Evolutionary conservation across 2,113 vertebrate species (phyloP).

Genomic region (Oophaga pumilio): DNA sequence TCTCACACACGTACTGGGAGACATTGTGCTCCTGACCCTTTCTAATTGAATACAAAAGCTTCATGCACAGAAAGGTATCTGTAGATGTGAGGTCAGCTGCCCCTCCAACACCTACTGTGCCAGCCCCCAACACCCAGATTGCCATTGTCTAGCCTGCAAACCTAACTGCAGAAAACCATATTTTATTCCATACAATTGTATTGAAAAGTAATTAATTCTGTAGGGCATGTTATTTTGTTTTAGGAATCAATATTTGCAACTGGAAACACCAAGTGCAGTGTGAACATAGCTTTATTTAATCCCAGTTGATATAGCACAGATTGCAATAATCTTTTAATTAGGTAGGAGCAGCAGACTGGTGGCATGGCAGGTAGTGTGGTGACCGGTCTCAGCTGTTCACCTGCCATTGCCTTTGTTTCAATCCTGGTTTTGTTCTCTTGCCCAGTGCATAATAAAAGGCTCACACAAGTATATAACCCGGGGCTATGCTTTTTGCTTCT

Average conservation of each 20-base stretch:
- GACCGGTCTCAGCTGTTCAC: background rate
- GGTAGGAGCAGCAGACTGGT: background rate
- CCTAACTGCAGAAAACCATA: no score
- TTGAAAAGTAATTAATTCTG: no score
- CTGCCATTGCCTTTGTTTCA: constrained; percentile 2
- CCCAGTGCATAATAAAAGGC: background rate
- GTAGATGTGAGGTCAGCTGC: no score
- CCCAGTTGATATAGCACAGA: background rate
- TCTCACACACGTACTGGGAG: no score
- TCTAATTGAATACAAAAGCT: no score
- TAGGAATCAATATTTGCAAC: background rate
- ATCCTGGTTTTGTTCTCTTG: background rate
- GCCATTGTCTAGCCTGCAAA: no score
- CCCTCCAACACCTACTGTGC: no score
- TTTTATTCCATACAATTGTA: no score
- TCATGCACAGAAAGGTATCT: no score
- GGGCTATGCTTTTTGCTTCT: background rate
- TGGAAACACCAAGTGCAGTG: background rate
- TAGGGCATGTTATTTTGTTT: no score
- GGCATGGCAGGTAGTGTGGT: background rate
- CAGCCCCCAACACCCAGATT: no score
- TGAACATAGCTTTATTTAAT: background rate
- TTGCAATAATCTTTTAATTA: background rate
- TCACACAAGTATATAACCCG: background rate
- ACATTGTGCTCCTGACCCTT: no score